Conservation (phyloP, 1,140 invertebrate species). For the Camponotus pennsylvanicus region DNA sequence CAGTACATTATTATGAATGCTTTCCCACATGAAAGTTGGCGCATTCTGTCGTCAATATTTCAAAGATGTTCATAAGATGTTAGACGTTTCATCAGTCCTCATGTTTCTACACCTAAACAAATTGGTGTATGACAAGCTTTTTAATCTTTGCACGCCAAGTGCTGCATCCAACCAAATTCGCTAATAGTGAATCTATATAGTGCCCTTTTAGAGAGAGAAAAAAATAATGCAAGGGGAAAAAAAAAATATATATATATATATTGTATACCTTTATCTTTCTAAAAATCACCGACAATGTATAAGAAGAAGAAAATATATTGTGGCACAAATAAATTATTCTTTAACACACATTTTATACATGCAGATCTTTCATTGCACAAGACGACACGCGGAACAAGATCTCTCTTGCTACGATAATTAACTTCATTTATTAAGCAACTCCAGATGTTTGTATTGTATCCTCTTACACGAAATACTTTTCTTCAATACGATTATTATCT, state of each 20-base stretch:
- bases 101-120: not conserved
- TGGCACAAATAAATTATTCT: conserved; percentile 75
- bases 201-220: conserved; percentile 60
- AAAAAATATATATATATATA: conserved; percentile 57
- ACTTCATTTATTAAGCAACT: conserved; percentile 7
- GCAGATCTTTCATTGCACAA: conserved; percentile 67
- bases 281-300: conserved; percentile 61
- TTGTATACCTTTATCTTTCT: conserved; percentile 70
- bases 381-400: not conserved
- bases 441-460: conserved; percentile 24
- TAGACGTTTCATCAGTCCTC: not conserved
- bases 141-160: not conserved
- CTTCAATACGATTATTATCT: not conserved
- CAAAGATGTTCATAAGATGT: not conserved
- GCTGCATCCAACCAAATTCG: conserved; percentile 12
- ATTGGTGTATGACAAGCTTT: not conserved
- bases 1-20: not conserved
- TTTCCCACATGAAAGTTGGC: not conserved
- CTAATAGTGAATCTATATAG: conserved; percentile 19
- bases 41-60: no score
- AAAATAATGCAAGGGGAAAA: conserved; percentile 16
- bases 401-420: conserved; percentile 23
- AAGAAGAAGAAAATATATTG: conserved; percentile 55
- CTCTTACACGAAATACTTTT: conserved; percentile 26
- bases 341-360: conserved; percentile 69